These are phyloP conservation scores for Microcebus jonahi DNA, from an alignment of 2,113 vertebrate genomes.

Conservation along the genomic window DNA sequence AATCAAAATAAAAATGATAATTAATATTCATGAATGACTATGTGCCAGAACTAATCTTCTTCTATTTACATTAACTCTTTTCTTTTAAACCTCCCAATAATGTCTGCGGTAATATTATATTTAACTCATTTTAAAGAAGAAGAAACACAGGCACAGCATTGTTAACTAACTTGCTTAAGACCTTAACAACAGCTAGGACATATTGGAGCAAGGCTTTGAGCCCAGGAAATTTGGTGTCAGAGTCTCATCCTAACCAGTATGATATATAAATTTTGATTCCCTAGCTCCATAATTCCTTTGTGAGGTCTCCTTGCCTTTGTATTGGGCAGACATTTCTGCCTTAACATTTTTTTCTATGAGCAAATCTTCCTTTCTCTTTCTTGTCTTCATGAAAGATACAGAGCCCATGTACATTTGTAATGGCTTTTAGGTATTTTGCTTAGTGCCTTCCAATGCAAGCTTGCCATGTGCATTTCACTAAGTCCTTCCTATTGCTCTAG, in stretches of 20 bases:
- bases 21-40: neutral
- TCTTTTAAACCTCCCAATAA: neutral
- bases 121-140: neutral
- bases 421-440: neutral
- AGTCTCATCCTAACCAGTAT: rapidly evolving
- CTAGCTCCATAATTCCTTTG: neutral
- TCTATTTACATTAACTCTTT: neutral
- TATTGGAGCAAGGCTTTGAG: neutral
- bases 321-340: neutral
- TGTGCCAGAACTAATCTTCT: neutral
- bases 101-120: neutral
- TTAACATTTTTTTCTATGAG: neutral
- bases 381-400: neutral
- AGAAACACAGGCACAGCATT: neutral
- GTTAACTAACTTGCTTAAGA: neutral
- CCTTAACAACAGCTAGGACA: neutral
- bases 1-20: neutral
- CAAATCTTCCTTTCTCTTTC: neutral
- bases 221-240: neutral
- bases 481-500: neutral
- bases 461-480: neutral
- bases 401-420: rapidly evolving
- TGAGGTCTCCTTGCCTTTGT: neutral
- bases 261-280: neutral
- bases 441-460: neutral